Conservation (phyloP, 2,113 vertebrate species). For the Gobiocypris rarus region DNA sequence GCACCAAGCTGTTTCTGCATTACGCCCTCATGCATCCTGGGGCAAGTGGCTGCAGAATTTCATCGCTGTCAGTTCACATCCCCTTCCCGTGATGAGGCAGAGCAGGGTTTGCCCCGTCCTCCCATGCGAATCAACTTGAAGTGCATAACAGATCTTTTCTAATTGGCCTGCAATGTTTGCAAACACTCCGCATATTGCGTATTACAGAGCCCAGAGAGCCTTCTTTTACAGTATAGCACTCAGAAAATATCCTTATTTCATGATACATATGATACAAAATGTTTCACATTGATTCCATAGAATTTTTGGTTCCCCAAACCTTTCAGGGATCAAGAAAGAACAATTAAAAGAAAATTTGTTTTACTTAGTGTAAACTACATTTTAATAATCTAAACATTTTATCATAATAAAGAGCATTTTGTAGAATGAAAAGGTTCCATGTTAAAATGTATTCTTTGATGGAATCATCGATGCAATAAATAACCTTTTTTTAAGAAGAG, state of each 20-base stretch:
- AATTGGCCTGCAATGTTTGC: background rate
- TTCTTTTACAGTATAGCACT: background rate
- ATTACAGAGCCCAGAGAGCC: background rate
- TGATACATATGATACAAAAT: no score
- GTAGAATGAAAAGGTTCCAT: no score
- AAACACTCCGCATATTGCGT: slow-evolving; percentile 10
- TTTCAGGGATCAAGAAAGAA: no score
- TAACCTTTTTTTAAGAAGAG: no score
- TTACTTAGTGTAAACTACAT: no score
- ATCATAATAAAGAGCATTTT: no score
- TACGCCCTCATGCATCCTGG: background rate
- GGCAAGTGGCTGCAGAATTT: slow-evolving; percentile 16
- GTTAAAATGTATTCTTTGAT: no score
- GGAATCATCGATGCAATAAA: no score
- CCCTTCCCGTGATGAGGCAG: background rate
- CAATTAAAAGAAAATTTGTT: no score
- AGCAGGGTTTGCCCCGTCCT: background rate
- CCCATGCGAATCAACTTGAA: background rate
- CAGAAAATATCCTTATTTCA: background rate
- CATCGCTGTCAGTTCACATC: background rate
- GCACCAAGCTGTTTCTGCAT: background rate
- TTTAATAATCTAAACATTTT: no score
- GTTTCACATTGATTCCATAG: no score
- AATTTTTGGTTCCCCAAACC: no score
- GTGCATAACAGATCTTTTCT: background rate